Evolutionary conservation across 2,888 invertebrate genomes (phyloP).

Genomic region (Malachius bipustulatus): DNA sequence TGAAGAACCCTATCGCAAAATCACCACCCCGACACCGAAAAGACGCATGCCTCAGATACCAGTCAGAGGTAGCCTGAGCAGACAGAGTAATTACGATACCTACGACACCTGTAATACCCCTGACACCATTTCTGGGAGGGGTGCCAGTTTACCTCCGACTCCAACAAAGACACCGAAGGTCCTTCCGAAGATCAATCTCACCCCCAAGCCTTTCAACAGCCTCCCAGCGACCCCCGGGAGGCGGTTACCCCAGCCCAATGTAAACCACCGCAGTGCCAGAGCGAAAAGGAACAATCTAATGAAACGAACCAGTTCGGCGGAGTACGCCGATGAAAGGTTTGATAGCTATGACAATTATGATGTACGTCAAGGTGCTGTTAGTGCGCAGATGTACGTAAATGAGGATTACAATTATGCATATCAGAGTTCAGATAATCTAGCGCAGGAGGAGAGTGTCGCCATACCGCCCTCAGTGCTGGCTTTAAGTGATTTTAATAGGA

Average conservation of each 20-base stretch:
- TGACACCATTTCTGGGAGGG: conserved; percentile 31
- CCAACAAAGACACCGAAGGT: conserved; percentile 33
- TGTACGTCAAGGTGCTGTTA: conserved; percentile 32
- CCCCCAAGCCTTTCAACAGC: conserved; percentile 30
- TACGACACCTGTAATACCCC: conserved; percentile 30
- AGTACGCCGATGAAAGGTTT: conserved; percentile 29
- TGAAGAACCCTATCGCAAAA: conserved; percentile 17
- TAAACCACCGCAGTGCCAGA: conserved; percentile 32
- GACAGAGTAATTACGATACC: conserved; percentile 31
- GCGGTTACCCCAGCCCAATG: conserved; percentile 39
- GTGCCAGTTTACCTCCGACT: conserved; percentile 37
- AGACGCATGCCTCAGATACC: conserved; percentile 37
- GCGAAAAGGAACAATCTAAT: conserved; percentile 29
- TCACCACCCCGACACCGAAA: conserved; percentile 31
- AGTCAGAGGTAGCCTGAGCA: conserved; percentile 30
- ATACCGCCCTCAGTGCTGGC: conserved; percentile 9
- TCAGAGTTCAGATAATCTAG: conserved; percentile 53
- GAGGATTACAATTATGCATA: conserved; percentile 62
- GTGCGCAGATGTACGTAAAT: conserved; percentile 37
- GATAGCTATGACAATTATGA: conserved; percentile 36
- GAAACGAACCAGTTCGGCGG: conserved; percentile 35
- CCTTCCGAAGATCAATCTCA: conserved; percentile 14
- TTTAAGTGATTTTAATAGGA: conserved; percentile 14
- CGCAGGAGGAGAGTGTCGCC: conserved; percentile 25
- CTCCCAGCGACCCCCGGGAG: conserved; percentile 45